These are phyloP conservation scores for Paragorgia papillata DNA, from an alignment of 92 coral and sea anemone species.

Conservation along the genomic window DNA sequence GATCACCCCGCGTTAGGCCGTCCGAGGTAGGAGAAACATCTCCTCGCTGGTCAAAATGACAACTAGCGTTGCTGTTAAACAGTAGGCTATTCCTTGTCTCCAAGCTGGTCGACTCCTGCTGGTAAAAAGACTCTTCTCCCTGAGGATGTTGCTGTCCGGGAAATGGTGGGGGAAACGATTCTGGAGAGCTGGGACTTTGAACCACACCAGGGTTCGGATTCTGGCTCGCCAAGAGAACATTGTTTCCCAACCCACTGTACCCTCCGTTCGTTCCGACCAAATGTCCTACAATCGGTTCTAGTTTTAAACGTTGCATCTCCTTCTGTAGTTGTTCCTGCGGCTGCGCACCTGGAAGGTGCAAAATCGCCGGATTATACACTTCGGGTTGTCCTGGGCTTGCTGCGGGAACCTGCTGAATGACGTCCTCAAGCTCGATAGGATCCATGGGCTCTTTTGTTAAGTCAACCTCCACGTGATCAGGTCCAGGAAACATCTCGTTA, in stretches of 20 bases:
- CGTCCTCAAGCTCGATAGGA: conserved; percentile 4
- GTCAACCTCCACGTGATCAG: conserved; percentile 61
- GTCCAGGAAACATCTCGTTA: conserved; percentile 39
- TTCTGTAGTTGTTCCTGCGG: conserved; percentile 86
- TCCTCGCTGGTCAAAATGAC: conserved; percentile 25
- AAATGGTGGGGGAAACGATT: conserved; percentile 16
- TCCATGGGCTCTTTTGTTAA: conserved; percentile 49
- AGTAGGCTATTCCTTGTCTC: conserved; percentile 10
- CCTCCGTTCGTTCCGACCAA: conserved; percentile 57
- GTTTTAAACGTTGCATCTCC: conserved; percentile 87
- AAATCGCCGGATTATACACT: conserved; percentile 18
- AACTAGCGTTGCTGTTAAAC: conserved; percentile 7
- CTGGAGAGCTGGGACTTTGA: conserved; percentile 22
- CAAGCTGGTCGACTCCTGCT: conserved; percentile 8
- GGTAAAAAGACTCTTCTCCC: conserved; percentile 14
- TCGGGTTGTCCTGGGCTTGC: conserved; percentile 15
- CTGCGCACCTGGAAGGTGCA: conserved; percentile 22
- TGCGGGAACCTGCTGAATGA: conserved; percentile 10
- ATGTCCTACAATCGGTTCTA: conserved; percentile 74
- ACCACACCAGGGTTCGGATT: conserved; percentile 12
- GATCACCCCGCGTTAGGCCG: conserved; percentile 6
- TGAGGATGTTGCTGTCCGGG: conserved; percentile 10
- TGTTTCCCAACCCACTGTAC: conserved; percentile 13
- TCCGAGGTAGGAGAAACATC: conserved; percentile 25
- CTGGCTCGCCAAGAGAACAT: conserved; percentile 15